Evolutionary conservation across 2,888 invertebrate species (phyloP).

Genomic region (Drosophila anceps): DNA sequence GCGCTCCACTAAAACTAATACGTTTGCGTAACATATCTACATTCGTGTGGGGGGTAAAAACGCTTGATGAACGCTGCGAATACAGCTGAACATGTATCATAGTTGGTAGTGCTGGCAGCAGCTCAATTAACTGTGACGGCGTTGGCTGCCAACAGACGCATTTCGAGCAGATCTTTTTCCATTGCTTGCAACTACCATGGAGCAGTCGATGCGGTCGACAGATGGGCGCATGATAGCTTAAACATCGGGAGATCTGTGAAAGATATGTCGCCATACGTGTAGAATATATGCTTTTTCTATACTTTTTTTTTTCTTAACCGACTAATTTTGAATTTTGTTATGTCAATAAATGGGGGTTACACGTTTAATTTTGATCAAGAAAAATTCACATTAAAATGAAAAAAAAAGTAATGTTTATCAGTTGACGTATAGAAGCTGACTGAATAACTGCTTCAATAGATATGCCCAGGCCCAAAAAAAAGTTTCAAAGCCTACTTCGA

Average conservation of each 20-base stretch:
- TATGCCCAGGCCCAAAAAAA: background rate
- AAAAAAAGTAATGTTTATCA: constrained; percentile 7
- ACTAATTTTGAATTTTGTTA: constrained; percentile 8
- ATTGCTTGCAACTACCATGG: constrained; percentile 45
- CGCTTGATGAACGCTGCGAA: constrained; percentile 45
- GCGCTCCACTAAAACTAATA: constrained; percentile 61
- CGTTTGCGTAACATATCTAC: constrained; percentile 64
- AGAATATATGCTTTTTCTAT: background rate
- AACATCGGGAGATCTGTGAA: constrained; percentile 68
- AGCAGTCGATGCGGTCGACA: constrained; percentile 52
- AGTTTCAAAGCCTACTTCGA: constrained; percentile 18
- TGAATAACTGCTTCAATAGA: background rate
- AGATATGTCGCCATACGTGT: constrained; percentile 48
- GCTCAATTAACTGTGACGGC: constrained; percentile 13
- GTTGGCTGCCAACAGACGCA: constrained; percentile 18
- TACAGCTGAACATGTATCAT: constrained; percentile 54
- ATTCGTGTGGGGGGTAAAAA: constrained; percentile 45
- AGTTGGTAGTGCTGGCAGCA: constrained; percentile 14
- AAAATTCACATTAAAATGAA: constrained; percentile 1
- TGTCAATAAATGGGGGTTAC: constrained; percentile 1
- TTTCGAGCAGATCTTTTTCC: constrained; percentile 42
- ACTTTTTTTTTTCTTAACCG: background rate
- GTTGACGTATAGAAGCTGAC: constrained; percentile 3
- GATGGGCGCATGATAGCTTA: constrained; percentile 63
- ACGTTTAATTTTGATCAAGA: constrained; percentile 12